Conservation (phyloP, 2,888 invertebrate genomes). For the Digitonthophagus gazella region DNA sequence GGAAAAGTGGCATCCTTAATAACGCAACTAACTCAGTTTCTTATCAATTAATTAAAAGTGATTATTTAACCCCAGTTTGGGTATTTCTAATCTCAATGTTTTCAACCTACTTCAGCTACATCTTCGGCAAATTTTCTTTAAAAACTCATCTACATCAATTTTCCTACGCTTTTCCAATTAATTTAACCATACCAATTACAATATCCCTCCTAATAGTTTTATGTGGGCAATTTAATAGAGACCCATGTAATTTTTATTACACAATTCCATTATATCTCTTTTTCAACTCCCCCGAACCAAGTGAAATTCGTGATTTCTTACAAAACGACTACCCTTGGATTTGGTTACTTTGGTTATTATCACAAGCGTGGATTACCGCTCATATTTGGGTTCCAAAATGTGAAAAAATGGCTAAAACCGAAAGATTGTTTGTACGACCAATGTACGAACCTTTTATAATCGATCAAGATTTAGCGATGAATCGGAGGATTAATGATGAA, state of each 20-base stretch:
- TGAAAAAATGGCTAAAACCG: slow-evolving; percentile 80
- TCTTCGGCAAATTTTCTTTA: slow-evolving; percentile 77
- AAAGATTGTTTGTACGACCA: slow-evolving; percentile 78
- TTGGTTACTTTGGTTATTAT: slow-evolving; percentile 77
- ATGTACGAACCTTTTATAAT: slow-evolving; percentile 80
- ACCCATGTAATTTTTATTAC: slow-evolving; percentile 73
- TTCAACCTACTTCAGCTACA: slow-evolving; percentile 66
- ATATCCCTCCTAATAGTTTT: slow-evolving; percentile 65
- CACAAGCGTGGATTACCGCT: slow-evolving; percentile 82
- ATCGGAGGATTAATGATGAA: slow-evolving; percentile 69
- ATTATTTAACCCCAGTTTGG: slow-evolving; percentile 53
- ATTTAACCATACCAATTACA: slow-evolving; percentile 71
- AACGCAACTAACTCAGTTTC: slow-evolving; percentile 34
- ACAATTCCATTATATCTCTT: slow-evolving; percentile 84
- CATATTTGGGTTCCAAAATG: slow-evolving; percentile 84
- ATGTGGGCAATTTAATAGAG: slow-evolving; percentile 62
- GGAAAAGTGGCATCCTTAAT: too few species aligned
- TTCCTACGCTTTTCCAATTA: slow-evolving; percentile 81
- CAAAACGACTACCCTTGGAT: slow-evolving; percentile 68
- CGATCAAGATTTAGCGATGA: slow-evolving; percentile 81
- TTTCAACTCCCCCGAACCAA: slow-evolving; percentile 65
- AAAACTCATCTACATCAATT: slow-evolving; percentile 86
- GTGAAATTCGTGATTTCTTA: slow-evolving; percentile 57
- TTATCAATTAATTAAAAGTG: slow-evolving; percentile 10
- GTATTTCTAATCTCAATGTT: slow-evolving; percentile 65